Base-by-base conservation (phyloP, 1,140 invertebrate species). In the Pachyrhynchus sulphureomaculatus region DNA sequence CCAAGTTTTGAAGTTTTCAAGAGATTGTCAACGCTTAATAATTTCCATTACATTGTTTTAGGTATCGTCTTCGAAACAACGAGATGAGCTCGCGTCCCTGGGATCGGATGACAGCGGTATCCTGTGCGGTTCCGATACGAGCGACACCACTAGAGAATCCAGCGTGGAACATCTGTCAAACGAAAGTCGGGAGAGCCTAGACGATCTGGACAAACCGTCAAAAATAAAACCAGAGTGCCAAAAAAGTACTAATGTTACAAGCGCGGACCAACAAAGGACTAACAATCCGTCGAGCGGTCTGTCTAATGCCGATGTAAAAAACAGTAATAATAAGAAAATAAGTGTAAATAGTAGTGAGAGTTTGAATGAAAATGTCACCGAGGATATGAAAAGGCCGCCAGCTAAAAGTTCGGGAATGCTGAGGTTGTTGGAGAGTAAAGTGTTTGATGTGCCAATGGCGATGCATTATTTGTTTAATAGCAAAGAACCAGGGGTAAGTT, bases 371-470 rank as follows among this genome's bases (percentile, higher is more conserved):
- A 59, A n/a, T 42, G 24, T 9, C 4, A 29, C 51, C 17, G 49
- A 33, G 12, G 44, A 55, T 4, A 4, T 13, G 17, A 39, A 49
- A 36, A 48, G 37, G 24, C 51, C 60, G 10, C 41, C 66, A 23
- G 60, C 69, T 4, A 71, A 68, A 37, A 70, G 67, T 62, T 70
- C 64, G 15, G 75, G 74, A 6, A 80, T 99, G 47, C 79, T 98
- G 57, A 81, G 96, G 67, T 82, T 99, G 68, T 96, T 99, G 73
- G 95, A 99, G 78, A 96, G 95, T 64, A 94, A 93, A 80, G 83
- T 96, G 53, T 99, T 99, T 77, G 93, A 98, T 76, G 96, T 98
- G 86, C 92, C 92, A 56, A 96, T 98, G 84, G 96, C 95, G 18
- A 94, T 99, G 72, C 92, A 92, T 73, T 98, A 99, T 84, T 80